These are phyloP conservation scores for Pedetes capensis DNA, from an alignment of 2,113 vertebrate genomes.

Conservation along the genomic window DNA sequence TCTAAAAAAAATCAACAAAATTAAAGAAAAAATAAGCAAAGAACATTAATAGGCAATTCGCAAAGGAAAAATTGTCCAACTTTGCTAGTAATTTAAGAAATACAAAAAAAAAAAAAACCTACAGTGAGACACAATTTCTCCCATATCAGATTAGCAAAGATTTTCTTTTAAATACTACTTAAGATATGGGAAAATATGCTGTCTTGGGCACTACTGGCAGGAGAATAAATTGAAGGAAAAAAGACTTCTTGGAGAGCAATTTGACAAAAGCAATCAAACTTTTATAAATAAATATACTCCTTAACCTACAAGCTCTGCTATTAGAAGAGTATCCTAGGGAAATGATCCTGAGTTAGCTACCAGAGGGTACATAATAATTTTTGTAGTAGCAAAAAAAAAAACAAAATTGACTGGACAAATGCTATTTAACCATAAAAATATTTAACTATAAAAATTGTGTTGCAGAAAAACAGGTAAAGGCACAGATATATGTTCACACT, in stretches of 20 bases:
- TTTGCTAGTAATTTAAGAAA: slow-evolving; percentile 49
- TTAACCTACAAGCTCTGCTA: neutral
- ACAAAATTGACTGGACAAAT: neutral
- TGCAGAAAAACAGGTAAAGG: neutral
- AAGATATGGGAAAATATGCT: neutral
- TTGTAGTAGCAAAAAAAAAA: slow-evolving; percentile 12
- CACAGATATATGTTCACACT: neutral
- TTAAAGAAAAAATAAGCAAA: slow-evolving; percentile 52
- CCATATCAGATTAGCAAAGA: slow-evolving; percentile 19
- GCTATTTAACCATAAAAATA: neutral
- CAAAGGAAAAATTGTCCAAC: slow-evolving; percentile 4
- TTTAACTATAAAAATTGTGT: neutral
- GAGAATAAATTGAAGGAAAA: slow-evolving; percentile 35
- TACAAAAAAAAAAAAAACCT: slow-evolving; percentile 55
- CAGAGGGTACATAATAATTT: neutral
- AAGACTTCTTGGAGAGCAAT: slow-evolving; percentile 22
- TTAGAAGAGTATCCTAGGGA: neutral
- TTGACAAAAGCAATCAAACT: neutral
- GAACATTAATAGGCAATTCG: neutral
- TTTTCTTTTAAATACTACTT: neutral
- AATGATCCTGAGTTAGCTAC: neutral
- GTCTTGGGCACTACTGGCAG: neutral
- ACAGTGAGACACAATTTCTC: neutral
- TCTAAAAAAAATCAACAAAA: slow-evolving; percentile 26
- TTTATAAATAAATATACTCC: neutral